These are phyloP conservation scores for Noctua pronuba DNA, from an alignment of 2,888 invertebrate genomes.

Conservation along the genomic window DNA sequence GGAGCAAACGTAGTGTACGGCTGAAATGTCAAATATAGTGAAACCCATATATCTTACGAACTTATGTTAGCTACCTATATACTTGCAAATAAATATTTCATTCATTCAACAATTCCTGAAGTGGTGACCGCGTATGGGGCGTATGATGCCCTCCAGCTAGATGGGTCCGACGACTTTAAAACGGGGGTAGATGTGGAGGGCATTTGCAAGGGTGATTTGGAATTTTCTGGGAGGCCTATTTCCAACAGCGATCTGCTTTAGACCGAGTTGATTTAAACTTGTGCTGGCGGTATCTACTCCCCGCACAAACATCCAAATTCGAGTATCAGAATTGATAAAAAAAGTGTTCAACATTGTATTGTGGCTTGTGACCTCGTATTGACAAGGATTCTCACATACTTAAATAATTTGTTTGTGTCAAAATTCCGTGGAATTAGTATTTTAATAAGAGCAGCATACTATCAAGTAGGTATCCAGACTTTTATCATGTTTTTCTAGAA, in stretches of 20 bases:
- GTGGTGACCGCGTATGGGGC: neutral
- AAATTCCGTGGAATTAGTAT: neutral
- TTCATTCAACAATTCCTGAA: too few relatives aligned
- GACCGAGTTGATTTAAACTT: neutral
- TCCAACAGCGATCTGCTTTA: neutral
- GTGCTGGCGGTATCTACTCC: too few relatives aligned
- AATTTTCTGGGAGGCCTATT: neutral
- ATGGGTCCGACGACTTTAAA: neutral
- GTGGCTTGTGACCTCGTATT: neutral
- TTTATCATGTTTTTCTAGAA: conserved; percentile 11
- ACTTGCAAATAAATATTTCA: too few relatives aligned
- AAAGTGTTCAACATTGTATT: neutral
- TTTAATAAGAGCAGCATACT: neutral
- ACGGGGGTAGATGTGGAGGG: neutral
- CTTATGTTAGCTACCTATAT: too few relatives aligned
- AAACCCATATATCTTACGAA: too few relatives aligned
- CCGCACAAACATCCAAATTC: neutral
- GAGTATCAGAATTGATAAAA: neutral
- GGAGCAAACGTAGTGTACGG: neutral
- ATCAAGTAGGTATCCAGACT: neutral
- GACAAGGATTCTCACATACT: neutral
- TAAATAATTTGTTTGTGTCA: too few relatives aligned
- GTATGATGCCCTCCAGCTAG: neutral
- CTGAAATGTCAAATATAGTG: too few relatives aligned
- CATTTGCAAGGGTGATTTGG: neutral